Evolutionary conservation across 2,797 vertebrate genomes (phyloP).

Genomic region (Pachyuromys duprasi): DNA sequence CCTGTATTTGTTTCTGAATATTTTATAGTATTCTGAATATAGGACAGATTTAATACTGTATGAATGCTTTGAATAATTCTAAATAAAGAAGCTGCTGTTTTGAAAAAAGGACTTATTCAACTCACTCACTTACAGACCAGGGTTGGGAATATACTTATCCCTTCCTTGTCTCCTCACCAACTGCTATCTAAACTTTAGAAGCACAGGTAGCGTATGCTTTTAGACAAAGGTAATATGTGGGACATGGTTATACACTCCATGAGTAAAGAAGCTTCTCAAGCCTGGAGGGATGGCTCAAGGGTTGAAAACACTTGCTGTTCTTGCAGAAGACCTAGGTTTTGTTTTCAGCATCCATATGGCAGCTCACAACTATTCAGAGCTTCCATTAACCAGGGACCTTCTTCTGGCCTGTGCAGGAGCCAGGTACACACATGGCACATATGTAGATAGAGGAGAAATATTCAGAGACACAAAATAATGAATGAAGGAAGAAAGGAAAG

Average conservation of each 20-base stretch:
- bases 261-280: neutral
- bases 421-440: neutral
- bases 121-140: neutral
- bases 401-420: neutral
- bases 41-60: neutral
- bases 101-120: constrained; percentile 3
- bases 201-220: neutral
- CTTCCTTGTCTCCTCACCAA: neutral
- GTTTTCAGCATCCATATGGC: neutral
- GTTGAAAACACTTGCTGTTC: neutral
- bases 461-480: neutral
- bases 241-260: neutral
- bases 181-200: neutral
- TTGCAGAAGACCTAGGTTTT: neutral
- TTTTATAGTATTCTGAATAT: neutral
- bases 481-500: neutral
- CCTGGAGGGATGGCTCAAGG: neutral
- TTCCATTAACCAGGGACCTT: neutral
- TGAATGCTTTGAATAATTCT: neutral
- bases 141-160: neutral
- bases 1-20: constrained; percentile 5
- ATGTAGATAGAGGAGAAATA: neutral
- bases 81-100: neutral
- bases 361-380: neutral
- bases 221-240: neutral